Evolutionary conservation across 2,113 vertebrate genomes (phyloP), one percentile per base, ranked within the genome.

Genomic region (Megaceryle torquata): DNA sequence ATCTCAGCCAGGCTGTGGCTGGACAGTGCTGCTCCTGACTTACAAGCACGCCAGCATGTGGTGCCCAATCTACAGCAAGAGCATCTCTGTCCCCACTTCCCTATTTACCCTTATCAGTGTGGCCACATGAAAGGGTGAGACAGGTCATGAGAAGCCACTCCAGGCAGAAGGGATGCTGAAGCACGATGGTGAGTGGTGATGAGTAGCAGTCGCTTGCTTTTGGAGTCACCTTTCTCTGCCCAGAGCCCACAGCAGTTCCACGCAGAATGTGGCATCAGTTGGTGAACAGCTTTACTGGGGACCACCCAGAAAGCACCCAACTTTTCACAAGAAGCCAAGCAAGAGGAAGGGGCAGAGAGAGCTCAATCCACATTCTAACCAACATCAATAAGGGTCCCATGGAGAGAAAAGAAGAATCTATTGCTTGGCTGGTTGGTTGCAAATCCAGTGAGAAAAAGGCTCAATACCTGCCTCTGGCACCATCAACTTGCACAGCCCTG

Each of bases 211-310:
- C 1, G 8, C 75, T 35, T 64, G 59, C 44, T 53, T 44, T 51
- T n/a, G 28, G 44, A 60, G n/a, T 24, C 39, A 18, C 31, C 35
- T n/a, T 46, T 24, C 19, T 69, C 56, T 2, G 7, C 14, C 11
- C 6, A 3, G 25, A 56, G 41, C 28, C 26, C 31, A 16, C 0
- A 0, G 41, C 56, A 70, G 37, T 43, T 57, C 20, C 0, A 1
- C 65, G 35, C 12, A 2, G 69, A 54, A 29, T 7, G 20, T 4
- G 11, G 56, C 2, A 1, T 14, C 39, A 41, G 53, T 44, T 31
- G 53, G 68, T 37, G 53, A 29, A 13, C 24, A 22, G 74, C 53
- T 60, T 44, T 15, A 35, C n/a, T 0, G 2, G 46, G 53, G 44
- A 59, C 60, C 0, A 2, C 44, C 44, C 44, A 46, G 61, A 75